Evolutionary conservation across 2,888 invertebrate species (phyloP).

Genomic region (Caenorhabditis sinica): DNA sequence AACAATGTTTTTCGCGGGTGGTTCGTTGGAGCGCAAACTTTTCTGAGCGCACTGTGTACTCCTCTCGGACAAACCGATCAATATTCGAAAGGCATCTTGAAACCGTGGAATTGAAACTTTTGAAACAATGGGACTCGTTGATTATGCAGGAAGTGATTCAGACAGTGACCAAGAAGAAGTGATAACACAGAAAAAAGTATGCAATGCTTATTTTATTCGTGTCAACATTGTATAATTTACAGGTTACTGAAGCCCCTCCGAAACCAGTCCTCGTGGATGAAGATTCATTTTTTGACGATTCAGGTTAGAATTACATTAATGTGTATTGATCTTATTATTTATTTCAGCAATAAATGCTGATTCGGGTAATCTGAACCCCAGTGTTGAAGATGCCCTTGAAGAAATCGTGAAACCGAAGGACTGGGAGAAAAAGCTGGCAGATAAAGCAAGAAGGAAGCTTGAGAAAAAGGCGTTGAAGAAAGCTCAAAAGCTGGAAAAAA

Average conservation of each 20-base stretch:
- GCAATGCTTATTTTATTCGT: neutral
- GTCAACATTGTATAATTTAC: neutral
- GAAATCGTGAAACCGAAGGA: slow-evolving; percentile 75
- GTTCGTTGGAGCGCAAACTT: slow-evolving; percentile 31
- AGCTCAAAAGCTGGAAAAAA: slow-evolving; percentile 61
- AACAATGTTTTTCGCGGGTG: slow-evolving; percentile 33
- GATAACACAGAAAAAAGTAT: neutral
- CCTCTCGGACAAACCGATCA: slow-evolving; percentile 36
- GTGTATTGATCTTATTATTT: neutral
- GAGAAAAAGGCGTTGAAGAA: slow-evolving; percentile 67
- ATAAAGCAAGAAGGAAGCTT: slow-evolving; percentile 64
- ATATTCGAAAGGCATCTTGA: slow-evolving; percentile 17
- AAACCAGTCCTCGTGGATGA: neutral
- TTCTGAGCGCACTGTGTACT: slow-evolving; percentile 20
- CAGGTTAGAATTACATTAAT: neutral
- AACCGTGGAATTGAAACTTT: neutral
- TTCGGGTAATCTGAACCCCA: neutral
- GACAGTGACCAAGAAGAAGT: slow-evolving; percentile 57
- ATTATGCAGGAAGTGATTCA: slow-evolving; percentile 65
- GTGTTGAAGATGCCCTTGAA: slow-evolving; percentile 72
- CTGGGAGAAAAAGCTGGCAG: slow-evolving; percentile 75
- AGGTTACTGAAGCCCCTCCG: neutral
- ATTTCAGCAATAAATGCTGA: neutral
- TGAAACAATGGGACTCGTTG: slow-evolving; percentile 58
- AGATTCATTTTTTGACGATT: slow-evolving; percentile 36